A percentile compares a stretch with the other conserved stretches of the same genome.
Evolutionary conservation across 2,113 vertebrate species (phyloP).

Genomic region (Bungarus multicinctus): DNA sequence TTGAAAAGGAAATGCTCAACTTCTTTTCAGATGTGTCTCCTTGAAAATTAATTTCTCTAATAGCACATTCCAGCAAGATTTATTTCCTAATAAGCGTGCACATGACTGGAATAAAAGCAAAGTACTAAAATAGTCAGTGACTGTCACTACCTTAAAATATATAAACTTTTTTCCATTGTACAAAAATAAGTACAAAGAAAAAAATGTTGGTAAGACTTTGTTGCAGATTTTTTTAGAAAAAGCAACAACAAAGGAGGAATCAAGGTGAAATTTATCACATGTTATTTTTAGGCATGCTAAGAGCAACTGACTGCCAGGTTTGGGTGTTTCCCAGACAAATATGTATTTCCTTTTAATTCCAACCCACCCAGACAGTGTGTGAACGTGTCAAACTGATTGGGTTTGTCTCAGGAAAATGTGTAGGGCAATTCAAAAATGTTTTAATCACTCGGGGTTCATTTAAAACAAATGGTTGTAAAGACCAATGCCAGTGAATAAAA

Average conservation of each 20-base stretch:
- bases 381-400: neutral
- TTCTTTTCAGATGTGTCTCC: neutral
- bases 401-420: neutral
- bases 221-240: rapidly evolving
- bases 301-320: conserved; percentile 40
- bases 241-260: conserved; percentile 2
- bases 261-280: neutral
- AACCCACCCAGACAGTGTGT: neutral
- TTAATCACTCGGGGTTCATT: neutral
- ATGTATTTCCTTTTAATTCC: conserved; percentile 56
- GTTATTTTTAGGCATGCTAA: neutral
- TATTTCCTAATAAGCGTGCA: neutral
- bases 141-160: neutral
- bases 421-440: neutral
- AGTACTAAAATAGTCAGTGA: neutral
- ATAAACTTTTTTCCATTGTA: neutral
- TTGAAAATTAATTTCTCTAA: neutral
- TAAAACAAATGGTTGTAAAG: neutral
- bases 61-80: neutral
- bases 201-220: neutral
- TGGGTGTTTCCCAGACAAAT: conserved; percentile 50
- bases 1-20: neutral
- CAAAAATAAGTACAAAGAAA: neutral
- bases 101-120: neutral
- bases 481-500: neutral